Evolutionary conservation across 2,797 vertebrate species (phyloP).

Genomic region (Catharus ustulatus): DNA sequence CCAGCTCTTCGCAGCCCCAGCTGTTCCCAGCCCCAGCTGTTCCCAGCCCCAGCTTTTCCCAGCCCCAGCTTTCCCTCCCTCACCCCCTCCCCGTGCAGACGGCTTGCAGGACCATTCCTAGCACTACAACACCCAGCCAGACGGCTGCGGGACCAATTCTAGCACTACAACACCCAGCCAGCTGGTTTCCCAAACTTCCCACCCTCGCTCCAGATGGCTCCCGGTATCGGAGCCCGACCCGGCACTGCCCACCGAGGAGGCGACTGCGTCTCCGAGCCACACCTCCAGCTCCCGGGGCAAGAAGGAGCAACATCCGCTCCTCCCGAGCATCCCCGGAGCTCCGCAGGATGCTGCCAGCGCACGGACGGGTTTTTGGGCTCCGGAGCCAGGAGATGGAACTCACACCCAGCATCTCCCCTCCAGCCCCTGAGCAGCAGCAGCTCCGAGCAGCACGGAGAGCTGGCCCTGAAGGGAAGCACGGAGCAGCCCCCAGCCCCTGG

Average conservation of each 20-base stretch:
- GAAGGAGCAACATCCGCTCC: background rate
- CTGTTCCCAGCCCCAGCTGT: no score
- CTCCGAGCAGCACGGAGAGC: background rate
- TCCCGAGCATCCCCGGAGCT: background rate
- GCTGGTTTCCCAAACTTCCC: constrained; percentile 58
- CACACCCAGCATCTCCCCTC: background rate
- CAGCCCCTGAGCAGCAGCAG: background rate
- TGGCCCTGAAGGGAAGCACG: background rate
- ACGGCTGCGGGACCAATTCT: constrained; percentile 36
- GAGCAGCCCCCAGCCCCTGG: background rate
- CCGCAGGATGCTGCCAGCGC: background rate
- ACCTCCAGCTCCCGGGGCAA: constrained; percentile 3
- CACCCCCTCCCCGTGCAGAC: background rate
- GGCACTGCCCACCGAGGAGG: constrained; percentile 2
- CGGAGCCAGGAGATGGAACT: background rate
- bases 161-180: constrained; percentile 55
- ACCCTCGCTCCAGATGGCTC: constrained; percentile 38
- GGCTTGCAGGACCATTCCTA: background rate
- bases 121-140: constrained; percentile 53
- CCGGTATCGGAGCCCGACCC: background rate
- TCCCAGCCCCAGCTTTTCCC: background rate
- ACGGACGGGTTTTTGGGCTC: background rate
- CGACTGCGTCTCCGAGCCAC: background rate
- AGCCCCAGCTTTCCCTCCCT: background rate
- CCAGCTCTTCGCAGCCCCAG: no score